A percentile compares a stretch with the other conserved stretches of the same genome.
These are phyloP conservation scores for Micronycteris hirsuta DNA, from an alignment of 2,113 vertebrate genomes.

Conservation along the genomic window DNA sequence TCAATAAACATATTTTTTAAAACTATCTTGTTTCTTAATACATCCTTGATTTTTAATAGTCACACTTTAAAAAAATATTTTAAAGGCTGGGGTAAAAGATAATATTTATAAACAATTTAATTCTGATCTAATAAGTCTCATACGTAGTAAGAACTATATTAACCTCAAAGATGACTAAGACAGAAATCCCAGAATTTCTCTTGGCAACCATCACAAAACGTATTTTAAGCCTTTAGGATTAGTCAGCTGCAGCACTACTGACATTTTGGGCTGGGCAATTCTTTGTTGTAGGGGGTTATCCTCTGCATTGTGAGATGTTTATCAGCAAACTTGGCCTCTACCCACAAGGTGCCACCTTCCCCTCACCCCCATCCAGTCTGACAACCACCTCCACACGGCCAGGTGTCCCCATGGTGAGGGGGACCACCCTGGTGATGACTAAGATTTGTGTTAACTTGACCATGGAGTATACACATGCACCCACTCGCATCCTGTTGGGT, in stretches of 20 bases:
- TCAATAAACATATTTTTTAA: not conserved
- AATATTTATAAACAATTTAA: constrained; percentile 13
- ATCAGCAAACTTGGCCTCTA: not conserved
- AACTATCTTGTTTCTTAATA: not conserved
- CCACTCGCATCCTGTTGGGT: not conserved
- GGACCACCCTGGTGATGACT: not conserved
- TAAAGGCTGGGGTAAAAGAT: not conserved
- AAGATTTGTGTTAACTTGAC: not conserved
- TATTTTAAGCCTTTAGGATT: not conserved
- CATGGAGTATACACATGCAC: not conserved
- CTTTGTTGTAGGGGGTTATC: not conserved
- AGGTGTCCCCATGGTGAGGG: not conserved
- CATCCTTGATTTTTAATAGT: constrained; percentile 4
- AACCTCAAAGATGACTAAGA: not conserved
- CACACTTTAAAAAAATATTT: not conserved
- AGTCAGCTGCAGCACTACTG: not conserved
- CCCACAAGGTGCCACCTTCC: not conserved
- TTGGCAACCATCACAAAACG: not conserved
- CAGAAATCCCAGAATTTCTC: not conserved
- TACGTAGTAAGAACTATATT: not conserved
- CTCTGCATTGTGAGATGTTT: not conserved
- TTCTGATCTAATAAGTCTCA: not conserved
- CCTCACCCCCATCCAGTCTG: not conserved
- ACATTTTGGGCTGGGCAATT: not conserved
- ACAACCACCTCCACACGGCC: not conserved